A percentile compares a stretch with the other conserved stretches of the same genome.
Evolutionary conservation across 2,797 vertebrate genomes (phyloP).

Genomic region (Phoebastria nigripes): DNA sequence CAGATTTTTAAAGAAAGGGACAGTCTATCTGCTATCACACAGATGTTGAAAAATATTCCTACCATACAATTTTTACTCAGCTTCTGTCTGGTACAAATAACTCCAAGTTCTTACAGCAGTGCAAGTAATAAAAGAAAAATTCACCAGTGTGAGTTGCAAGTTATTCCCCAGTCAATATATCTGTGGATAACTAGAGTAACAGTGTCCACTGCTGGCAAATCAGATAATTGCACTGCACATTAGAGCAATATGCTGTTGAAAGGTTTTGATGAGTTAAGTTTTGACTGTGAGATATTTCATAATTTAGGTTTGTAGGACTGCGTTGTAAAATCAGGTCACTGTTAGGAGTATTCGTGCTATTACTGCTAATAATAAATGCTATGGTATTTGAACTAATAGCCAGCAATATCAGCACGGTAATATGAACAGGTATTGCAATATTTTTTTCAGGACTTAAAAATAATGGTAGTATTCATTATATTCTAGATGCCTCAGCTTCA

Average conservation of each 20-base stretch:
- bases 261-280: not conserved
- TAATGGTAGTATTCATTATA: not conserved
- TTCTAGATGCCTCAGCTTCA: not conserved
- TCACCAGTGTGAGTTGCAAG: not conserved
- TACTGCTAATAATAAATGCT: not conserved
- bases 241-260: not conserved
- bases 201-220: slow-evolving; percentile 82
- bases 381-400: not conserved
- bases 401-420: not conserved
- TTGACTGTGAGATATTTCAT: not conserved
- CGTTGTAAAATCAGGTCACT: not conserved
- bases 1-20: not conserved
- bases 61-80: not conserved
- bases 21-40: not conserved
- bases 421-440: not conserved
- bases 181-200: slow-evolving; percentile 75
- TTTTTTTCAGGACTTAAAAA: not conserved
- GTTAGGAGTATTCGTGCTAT: not conserved
- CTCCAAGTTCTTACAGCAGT: not conserved
- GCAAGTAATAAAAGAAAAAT: not conserved
- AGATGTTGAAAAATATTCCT: not conserved
- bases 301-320: not conserved
- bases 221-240: slow-evolving; percentile 68
- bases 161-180: not conserved
- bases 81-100: not conserved